phyloP scores from a whole-genome alignment of 2,888 invertebrate genomes.

The Tridacna crocea region DNA sequence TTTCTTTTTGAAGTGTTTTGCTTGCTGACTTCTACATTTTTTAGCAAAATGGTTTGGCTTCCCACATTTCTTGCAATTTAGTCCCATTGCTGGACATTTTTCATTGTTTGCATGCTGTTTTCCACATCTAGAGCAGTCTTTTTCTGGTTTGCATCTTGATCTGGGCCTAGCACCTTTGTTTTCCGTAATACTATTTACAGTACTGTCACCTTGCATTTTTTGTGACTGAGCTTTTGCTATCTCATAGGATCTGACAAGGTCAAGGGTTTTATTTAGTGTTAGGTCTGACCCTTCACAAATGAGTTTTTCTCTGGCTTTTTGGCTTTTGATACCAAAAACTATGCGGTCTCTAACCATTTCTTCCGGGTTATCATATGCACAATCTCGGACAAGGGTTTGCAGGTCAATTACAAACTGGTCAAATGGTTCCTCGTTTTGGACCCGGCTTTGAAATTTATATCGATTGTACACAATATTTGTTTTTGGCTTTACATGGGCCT shows the following conservation, averaged over 20 bases:
- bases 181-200: conserved; percentile 3
- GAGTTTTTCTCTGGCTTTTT: conserved; percentile 46
- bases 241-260: conserved; percentile 46
- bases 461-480: conserved; percentile 50
- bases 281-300: conserved; percentile 48
- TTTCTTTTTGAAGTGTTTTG: conserved; percentile 12
- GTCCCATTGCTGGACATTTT: conserved; percentile 43
- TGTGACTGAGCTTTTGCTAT: conserved; percentile 32
- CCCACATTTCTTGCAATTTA: conserved; percentile 42
- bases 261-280: conserved; percentile 48
- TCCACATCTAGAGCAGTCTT: conserved; percentile 28
- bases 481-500: no score
- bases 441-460: conserved; percentile 50
- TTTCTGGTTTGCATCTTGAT: neutral
- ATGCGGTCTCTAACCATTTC: conserved; percentile 59
- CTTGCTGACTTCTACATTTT: conserved; percentile 25
- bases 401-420: no score
- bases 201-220: conserved; percentile 36
- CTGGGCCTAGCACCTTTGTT: neutral
- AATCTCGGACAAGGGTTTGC: conserved; percentile 53
- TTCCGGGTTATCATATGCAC: conserved; percentile 45
- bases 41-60: conserved; percentile 43
- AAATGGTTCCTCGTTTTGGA: conserved; percentile 46
- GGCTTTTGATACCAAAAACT: conserved; percentile 47
- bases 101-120: conserved; percentile 11